Evolutionary conservation across 1,140 invertebrate species (phyloP).

Genomic region (Littorina saxatilis): DNA sequence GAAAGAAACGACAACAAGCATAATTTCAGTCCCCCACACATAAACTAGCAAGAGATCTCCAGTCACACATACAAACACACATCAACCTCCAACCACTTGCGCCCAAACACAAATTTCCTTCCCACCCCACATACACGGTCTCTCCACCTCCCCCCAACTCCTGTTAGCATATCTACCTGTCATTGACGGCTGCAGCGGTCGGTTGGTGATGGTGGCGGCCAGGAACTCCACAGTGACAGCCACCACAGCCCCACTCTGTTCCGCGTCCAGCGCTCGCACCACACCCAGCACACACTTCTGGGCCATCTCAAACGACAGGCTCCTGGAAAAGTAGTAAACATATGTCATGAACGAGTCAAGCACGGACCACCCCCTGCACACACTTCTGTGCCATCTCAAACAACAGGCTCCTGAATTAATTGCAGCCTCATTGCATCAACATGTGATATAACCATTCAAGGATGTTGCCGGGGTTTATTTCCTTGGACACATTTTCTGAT

Average conservation of each 20-base stretch:
- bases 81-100: too few relatives aligned
- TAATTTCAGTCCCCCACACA: too few relatives aligned
- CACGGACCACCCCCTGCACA: conserved; percentile 27
- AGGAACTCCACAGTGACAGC: conserved; percentile 27
- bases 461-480: too few relatives aligned
- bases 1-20: too few relatives aligned
- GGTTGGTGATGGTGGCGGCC: conserved; percentile 7
- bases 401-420: conserved; percentile 42
- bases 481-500: too few relatives aligned
- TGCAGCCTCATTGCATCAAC: too few relatives aligned
- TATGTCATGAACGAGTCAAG: not conserved
- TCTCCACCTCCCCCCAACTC: too few relatives aligned
- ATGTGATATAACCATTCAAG: not conserved
- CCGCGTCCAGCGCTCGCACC: not conserved
- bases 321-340: conserved; percentile 32
- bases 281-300: conserved; percentile 42
- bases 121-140: too few relatives aligned
- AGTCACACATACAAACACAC: too few relatives aligned
- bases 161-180: not conserved
- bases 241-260: conserved; percentile 16
- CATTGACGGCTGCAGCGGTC: conserved; percentile 21
- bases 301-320: conserved; percentile 41
- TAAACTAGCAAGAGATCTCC: too few relatives aligned
- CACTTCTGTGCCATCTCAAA: conserved; percentile 44
- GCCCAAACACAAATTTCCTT: too few relatives aligned